Percentiles rank a stretch among this genome's conserved stretches.
Conservation (phyloP, 1,140 invertebrate genomes). For the Papilio helenus region DNA sequence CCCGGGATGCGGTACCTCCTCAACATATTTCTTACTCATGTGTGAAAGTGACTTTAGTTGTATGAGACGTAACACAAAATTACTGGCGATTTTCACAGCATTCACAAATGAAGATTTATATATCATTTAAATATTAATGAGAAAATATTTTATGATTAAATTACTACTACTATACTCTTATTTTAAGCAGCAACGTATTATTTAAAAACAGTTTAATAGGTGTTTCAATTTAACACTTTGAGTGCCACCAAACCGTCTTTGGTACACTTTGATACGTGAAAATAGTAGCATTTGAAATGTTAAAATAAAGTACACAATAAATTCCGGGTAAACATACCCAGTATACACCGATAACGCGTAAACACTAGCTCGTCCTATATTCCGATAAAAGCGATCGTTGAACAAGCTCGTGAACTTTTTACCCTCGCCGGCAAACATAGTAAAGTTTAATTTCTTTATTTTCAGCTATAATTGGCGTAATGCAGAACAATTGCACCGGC, state of each 20-base stretch:
- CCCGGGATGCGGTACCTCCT: slow-evolving; percentile 52
- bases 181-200: background rate
- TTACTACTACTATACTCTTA: background rate
- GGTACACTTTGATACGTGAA: background rate
- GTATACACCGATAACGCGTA: background rate
- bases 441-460: slow-evolving; percentile 17
- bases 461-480: slow-evolving; percentile 24
- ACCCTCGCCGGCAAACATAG: background rate
- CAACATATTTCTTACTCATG: slow-evolving; percentile 54
- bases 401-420: slow-evolving; percentile 1
- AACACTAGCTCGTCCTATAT: background rate
- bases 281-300: background rate
- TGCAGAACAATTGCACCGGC: slow-evolving; percentile 14
- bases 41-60: slow-evolving; percentile 40
- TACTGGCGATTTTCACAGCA: slow-evolving; percentile 23
- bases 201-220: background rate
- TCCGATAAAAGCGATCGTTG: background rate
- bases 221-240: background rate
- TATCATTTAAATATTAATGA: background rate
- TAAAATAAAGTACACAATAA: background rate
- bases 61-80: slow-evolving; percentile 28
- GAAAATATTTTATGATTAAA: background rate
- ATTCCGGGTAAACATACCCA: too few species aligned
- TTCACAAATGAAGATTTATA: slow-evolving; percentile 24
- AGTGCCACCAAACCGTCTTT: background rate